phyloP scores from a whole-genome alignment of 2,113 vertebrate species.

The Larimichthys polyactis region DNA sequence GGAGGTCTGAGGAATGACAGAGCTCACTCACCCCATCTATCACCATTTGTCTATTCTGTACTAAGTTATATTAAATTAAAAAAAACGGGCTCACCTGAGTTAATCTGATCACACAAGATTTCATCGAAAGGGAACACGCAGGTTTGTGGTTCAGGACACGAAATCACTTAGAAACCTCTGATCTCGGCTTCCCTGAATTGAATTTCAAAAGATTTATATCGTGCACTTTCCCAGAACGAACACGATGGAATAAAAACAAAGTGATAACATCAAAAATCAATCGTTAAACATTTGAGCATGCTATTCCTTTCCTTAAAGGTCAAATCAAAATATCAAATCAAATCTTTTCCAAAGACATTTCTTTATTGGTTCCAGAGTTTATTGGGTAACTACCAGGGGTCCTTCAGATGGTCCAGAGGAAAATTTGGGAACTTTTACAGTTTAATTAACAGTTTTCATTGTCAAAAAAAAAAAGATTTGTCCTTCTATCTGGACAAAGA shows the following conservation, averaged over 20 bases:
- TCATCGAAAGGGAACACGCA: slow-evolving; percentile 31
- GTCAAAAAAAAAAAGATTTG: background rate
- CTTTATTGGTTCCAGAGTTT: background rate
- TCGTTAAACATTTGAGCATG: background rate
- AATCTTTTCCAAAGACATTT: background rate
- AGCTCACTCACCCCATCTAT: background rate
- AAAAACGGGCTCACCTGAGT: background rate
- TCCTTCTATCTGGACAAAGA: background rate
- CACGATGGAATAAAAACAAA: background rate
- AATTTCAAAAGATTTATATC: background rate
- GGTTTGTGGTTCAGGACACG: background rate
- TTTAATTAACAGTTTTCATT: background rate
- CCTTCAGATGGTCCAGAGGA: background rate
- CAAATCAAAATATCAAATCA: slow-evolving; percentile 1
- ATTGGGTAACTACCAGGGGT: background rate
- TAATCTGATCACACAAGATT: slow-evolving; percentile 37
- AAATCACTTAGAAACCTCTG: slow-evolving; percentile 9
- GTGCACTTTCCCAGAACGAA: slow-evolving; percentile 15
- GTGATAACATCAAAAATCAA: background rate
- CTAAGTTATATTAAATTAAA: slow-evolving; percentile 2
- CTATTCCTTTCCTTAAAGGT: slow-evolving; percentile 12
- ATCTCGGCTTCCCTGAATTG: background rate
- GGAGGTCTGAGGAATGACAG: background rate
- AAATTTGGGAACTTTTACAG: background rate
- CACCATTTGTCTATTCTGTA: slow-evolving; percentile 12